A percentile compares a stretch with the other conserved stretches of the same genome.
Evolutionary conservation across 2,888 invertebrate genomes (phyloP).

Genomic region (Trisateles emortualis): DNA sequence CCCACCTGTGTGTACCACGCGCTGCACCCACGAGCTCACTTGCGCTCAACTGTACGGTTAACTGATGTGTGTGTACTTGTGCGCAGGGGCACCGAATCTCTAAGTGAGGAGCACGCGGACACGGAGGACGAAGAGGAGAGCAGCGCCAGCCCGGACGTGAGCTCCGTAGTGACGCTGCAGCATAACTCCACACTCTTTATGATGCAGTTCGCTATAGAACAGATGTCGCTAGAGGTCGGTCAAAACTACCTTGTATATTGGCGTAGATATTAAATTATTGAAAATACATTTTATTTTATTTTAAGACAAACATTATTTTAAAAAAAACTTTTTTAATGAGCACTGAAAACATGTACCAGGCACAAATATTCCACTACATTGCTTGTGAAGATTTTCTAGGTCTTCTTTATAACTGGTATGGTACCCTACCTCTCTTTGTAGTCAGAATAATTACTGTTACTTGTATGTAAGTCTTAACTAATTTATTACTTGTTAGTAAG

Average conservation of each 20-base stretch:
- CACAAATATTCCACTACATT: too few species aligned
- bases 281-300: too few species aligned
- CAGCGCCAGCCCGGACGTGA: constrained; percentile 75
- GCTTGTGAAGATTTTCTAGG: too few species aligned
- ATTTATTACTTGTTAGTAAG: too few species aligned
- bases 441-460: too few species aligned
- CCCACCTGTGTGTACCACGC: background rate
- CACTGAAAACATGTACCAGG: too few species aligned
- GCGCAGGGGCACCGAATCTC: constrained; percentile 29
- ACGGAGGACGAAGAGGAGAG: constrained; percentile 70
- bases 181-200: constrained; percentile 89
- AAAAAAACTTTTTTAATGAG: too few species aligned
- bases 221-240: constrained; percentile 92
- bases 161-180: constrained; percentile 73
- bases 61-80: background rate
- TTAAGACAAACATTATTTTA: too few species aligned
- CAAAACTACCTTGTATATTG: background rate
- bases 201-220: constrained; percentile 95
- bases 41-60: background rate
- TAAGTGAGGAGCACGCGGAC: constrained; percentile 21
- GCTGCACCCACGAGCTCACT: background rate
- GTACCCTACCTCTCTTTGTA: too few species aligned
- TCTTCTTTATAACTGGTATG: too few species aligned
- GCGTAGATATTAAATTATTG: too few species aligned
- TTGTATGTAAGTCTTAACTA: too few species aligned